Evolutionary conservation across 2,113 vertebrate species (phyloP).

Genomic region (Eurypyga helias): DNA sequence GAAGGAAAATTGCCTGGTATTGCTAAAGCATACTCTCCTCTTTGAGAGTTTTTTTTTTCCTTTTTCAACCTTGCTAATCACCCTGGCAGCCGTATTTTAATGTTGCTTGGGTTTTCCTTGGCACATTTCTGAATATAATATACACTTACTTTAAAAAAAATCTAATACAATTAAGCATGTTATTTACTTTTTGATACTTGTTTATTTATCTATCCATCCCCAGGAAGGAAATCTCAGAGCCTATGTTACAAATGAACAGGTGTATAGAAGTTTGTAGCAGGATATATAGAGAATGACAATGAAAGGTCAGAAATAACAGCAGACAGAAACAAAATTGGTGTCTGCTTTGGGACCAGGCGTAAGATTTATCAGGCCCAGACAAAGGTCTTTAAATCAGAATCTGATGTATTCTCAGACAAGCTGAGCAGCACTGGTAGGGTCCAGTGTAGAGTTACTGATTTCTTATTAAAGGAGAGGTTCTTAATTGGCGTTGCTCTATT

Average conservation of each 20-base stretch:
- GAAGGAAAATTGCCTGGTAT: background rate
- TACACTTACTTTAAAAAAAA: background rate
- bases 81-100: background rate
- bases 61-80: background rate
- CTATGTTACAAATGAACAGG: background rate
- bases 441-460: background rate
- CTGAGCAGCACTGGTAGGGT: background rate
- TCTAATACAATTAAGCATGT: background rate
- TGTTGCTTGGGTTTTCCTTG: background rate
- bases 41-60: background rate
- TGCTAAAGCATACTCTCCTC: background rate
- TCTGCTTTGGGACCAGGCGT: background rate
- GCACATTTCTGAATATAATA: background rate
- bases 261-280: background rate
- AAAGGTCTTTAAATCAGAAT: slow-evolving; percentile 14
- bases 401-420: background rate
- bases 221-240: background rate
- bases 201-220: background rate
- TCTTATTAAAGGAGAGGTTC: slow-evolving; percentile 15
- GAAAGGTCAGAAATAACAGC: background rate
- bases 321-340: background rate
- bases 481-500: background rate
- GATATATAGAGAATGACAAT: background rate
- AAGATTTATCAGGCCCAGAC: background rate
- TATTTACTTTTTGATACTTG: background rate